A percentile compares a stretch with the other conserved stretches of the same genome.
Conservation (phyloP, 1,140 invertebrate species). For the Drosophila grimshawi region DNA sequence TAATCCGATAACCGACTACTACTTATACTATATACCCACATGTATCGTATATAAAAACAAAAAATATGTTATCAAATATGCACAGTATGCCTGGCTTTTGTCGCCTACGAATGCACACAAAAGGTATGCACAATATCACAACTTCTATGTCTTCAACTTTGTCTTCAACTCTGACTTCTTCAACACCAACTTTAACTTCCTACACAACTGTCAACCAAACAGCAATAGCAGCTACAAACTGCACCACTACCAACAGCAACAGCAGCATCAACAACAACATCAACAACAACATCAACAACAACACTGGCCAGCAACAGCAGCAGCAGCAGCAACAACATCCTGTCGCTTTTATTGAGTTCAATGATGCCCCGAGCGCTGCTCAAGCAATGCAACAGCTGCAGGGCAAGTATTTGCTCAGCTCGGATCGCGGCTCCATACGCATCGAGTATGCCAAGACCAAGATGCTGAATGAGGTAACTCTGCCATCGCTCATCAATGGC, state of each 20-base stretch:
- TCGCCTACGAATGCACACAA: conserved; percentile 98
- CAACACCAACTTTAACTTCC: conserved; percentile 49
- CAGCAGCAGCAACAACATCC: conserved; percentile 82
- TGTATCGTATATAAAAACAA: conserved; percentile 41
- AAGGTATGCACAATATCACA: conserved; percentile 88
- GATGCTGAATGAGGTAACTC: conserved; percentile 87
- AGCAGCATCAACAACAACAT: conserved; percentile 41
- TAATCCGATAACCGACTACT: conserved; percentile 49
- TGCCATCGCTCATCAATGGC: conserved; percentile 42
- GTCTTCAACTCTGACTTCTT: conserved; percentile 69
- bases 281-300: conserved; percentile 48
- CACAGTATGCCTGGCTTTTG: conserved; percentile 97
- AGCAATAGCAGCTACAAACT: conserved; percentile 30
- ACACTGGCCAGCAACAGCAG: conserved; percentile 22
- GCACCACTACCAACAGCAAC: conserved; percentile 26
- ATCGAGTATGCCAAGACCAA: conserved; percentile 99
- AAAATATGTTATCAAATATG: conserved; percentile 74
- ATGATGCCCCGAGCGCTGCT: conserved; percentile 94
- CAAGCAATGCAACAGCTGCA: conserved; percentile 96
- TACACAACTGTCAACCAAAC: conserved; percentile 47
- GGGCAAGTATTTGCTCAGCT: conserved; percentile 96
- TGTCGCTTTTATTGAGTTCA: conserved; percentile 98
- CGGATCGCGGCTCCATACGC: conserved; percentile 97
- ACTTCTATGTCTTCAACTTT: conserved; percentile 81
- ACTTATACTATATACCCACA: conserved; percentile 17